phyloP scores from a whole-genome alignment of 2,797 vertebrate genomes.

The Bovichtus diacanthus region DNA sequence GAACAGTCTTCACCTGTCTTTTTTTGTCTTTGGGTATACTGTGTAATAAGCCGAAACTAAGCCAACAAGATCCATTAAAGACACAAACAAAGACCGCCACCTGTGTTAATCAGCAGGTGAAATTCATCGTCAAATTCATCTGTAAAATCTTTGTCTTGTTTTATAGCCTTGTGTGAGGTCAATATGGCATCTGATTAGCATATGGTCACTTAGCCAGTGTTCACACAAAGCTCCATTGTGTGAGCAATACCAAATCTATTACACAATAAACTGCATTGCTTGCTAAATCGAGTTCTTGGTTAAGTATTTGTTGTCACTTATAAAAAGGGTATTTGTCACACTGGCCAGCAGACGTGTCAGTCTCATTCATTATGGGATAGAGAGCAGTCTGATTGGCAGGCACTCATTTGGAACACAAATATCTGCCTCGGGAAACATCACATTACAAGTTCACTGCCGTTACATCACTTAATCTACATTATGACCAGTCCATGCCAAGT shows the following conservation, averaged over 20 bases:
- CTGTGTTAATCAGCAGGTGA: not conserved
- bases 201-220: not conserved
- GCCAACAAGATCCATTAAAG: not conserved
- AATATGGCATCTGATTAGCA: not conserved
- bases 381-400: no score
- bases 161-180: not conserved
- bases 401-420: no score
- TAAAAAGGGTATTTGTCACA: slow-evolving; percentile 3
- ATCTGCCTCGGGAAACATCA: no score
- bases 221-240: slow-evolving; percentile 1
- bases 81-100: not conserved
- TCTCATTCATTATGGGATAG: not conserved
- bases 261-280: slow-evolving; percentile 8
- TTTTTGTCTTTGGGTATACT: not conserved
- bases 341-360: not conserved
- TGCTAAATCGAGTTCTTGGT: slow-evolving; percentile 9
- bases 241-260: slow-evolving; percentile 15
- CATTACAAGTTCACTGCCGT: not conserved
- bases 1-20: not conserved
- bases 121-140: not conserved
- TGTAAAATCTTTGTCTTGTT: not conserved
- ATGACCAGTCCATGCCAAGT: not conserved
- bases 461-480: not conserved
- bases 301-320: slow-evolving; percentile 44
- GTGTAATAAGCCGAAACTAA: not conserved